A percentile compares a stretch with the other conserved stretches of the same genome.
phyloP scores from a whole-genome alignment of 2,113 vertebrate genomes.

The Scophthalmus maximus region DNA sequence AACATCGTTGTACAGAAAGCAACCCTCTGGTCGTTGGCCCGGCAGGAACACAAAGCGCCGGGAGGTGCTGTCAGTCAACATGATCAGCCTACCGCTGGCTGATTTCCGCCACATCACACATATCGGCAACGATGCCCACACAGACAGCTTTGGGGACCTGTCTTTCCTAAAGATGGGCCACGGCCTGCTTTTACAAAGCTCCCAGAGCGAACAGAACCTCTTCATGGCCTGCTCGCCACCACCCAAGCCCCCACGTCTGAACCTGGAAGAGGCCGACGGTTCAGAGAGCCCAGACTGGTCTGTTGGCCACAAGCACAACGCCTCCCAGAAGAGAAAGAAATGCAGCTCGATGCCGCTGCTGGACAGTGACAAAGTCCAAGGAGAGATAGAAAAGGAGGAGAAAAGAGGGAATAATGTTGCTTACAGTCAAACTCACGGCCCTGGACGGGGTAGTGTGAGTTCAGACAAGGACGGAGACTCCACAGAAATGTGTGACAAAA shows the following conservation, averaged over 20 bases:
- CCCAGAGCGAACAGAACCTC: slow-evolving; percentile 88
- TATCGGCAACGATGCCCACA: slow-evolving; percentile 69
- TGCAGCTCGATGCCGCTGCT: slow-evolving; percentile 80
- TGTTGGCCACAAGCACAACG: neutral
- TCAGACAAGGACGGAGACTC: slow-evolving; percentile 76
- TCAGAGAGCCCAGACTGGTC: slow-evolving; percentile 50
- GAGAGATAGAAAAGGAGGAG: slow-evolving; percentile 44
- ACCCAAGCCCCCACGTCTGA: slow-evolving; percentile 93
- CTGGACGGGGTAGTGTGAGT: slow-evolving; percentile 53
- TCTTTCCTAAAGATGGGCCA: slow-evolving; percentile 81
- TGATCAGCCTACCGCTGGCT: slow-evolving; percentile 84
- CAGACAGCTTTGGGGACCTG: slow-evolving; percentile 84
- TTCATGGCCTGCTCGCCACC: slow-evolving; percentile 85
- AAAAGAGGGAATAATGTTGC: slow-evolving; percentile 41
- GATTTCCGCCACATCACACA: slow-evolving; percentile 85
- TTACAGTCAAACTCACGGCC: slow-evolving; percentile 25
- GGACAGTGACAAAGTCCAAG: slow-evolving; percentile 63
- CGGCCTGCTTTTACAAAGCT: slow-evolving; percentile 77
- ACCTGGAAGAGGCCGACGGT: slow-evolving; percentile 81
- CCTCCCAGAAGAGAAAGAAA: slow-evolving; percentile 71
- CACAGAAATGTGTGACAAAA: slow-evolving; percentile 78
- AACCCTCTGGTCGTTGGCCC: slow-evolving; percentile 64
- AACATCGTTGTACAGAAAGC: slow-evolving; percentile 70
- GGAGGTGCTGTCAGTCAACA: slow-evolving; percentile 80
- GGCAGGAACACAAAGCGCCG: slow-evolving; percentile 61